Percentiles rank a stretch among this genome's conserved stretches.
Conservation (phyloP, 2,113 vertebrate species). For the Anthoscopus minutus region DNA sequence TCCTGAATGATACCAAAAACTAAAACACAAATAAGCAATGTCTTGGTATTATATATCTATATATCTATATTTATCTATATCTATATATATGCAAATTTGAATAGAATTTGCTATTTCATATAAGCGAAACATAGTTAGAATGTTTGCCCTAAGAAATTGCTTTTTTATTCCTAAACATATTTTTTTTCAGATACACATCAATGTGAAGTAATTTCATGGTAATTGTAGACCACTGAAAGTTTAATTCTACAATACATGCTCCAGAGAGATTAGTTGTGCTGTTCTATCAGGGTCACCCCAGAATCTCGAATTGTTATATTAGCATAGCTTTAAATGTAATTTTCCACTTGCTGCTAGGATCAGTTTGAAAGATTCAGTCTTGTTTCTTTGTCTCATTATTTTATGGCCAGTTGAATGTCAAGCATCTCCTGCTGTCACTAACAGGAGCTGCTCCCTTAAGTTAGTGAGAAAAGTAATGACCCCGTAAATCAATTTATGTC, state of each 20-base stretch:
- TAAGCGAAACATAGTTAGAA: background rate
- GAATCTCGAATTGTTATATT: background rate
- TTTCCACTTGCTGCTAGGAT: background rate
- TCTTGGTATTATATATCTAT: background rate
- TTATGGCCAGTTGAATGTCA: conserved; percentile 28
- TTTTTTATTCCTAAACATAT: background rate
- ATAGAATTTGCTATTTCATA: background rate
- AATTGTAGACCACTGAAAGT: background rate
- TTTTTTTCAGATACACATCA: background rate
- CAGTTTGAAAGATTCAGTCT: background rate
- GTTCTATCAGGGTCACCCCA: background rate
- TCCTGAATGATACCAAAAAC: background rate
- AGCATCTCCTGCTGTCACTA: conserved; percentile 1
- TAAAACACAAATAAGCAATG: background rate
- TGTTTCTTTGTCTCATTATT: background rate
- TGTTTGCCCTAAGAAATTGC: background rate
- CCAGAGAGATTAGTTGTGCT: background rate
- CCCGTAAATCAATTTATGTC: conserved; percentile 33
- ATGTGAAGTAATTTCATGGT: background rate
- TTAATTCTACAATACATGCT: background rate
- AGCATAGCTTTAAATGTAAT: background rate
- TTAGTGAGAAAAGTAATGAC: conserved; percentile 31
- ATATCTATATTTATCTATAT: background rate
- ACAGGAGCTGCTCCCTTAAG: background rate
- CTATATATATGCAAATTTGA: background rate